These are phyloP conservation scores for Clarias gariepinus DNA, from an alignment of 2,113 vertebrate species.

Conservation along the genomic window DNA sequence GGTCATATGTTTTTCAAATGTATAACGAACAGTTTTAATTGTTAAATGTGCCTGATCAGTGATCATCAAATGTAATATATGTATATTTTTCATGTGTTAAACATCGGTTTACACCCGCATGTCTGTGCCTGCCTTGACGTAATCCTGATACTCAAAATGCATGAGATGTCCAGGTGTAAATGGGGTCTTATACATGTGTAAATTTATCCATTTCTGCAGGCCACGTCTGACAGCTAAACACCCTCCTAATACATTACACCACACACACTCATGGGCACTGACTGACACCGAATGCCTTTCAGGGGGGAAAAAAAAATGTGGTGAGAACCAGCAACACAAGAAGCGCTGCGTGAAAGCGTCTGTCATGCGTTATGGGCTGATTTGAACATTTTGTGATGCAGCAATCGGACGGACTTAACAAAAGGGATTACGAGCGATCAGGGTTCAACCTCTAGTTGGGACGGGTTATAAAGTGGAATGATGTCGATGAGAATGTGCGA, in stretches of 20 bases:
- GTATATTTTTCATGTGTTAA: neutral
- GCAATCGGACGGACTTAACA: neutral
- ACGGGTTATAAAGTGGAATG: neutral
- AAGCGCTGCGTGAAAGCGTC: neutral
- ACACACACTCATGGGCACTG: neutral
- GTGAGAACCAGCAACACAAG: neutral
- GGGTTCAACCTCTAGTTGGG: neutral
- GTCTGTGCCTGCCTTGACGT: neutral
- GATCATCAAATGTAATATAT: neutral
- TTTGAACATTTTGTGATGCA: neutral
- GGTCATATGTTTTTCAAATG: neutral
- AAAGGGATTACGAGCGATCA: neutral
- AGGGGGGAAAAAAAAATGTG: neutral
- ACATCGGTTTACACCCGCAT: neutral
- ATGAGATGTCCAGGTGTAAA: conserved; percentile 6
- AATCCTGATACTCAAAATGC: conserved; percentile 2
- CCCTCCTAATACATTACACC: neutral
- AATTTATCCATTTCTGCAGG: conserved; percentile 6
- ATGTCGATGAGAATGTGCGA: neutral
- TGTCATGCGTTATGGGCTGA: neutral
- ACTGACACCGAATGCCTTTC: neutral
- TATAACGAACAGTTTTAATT: neutral
- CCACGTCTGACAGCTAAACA: neutral
- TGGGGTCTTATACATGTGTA: conserved; percentile 10
- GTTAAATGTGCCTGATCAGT: neutral